Base-by-base conservation (phyloP, 2,888 invertebrate genomes). In the Trilocha varians region DNA sequence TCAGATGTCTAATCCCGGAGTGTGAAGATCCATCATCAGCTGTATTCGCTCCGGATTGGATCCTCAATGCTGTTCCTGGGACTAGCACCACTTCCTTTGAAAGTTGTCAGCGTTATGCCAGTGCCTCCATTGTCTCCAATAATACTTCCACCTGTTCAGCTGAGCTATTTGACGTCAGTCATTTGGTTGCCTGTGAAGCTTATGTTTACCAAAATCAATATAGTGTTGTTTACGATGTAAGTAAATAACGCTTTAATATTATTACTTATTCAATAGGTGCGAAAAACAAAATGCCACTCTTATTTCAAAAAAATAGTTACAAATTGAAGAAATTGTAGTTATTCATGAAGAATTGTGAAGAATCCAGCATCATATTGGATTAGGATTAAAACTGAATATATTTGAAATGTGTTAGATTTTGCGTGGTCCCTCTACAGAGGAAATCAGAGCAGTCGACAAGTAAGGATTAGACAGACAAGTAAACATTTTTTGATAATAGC, bases 21-120 rank as follows among this genome's bases (percentile, higher is more conserved):
- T 74, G 71, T 38, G 70, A 70, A 39, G 46, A 41, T 16, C 38
- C 45, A 3, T 48, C 47, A 0, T 47, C 57, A 3, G 49, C 70
- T 0, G 60, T 62, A 11, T 84, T 75, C 47, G 48, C 66, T n/a
- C 73, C 78, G 0, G 13, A 59, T 0, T 88, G 88, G 88, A 50
- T 87, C 14, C 48, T 63, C 8, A 57, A 70, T 41, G 86, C 87
- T 0, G 66, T 83, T 2, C 87, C 88, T 0, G 61, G 60, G 2
- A 34, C 59, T 9, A 59, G 59, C 3, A 51, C 52, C n/a, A 54
- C 53, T 6, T 57, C 57, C 0, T 62, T 79, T 46, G 82, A 87
- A 40, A 76, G 77, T 38, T 88, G 89, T 50, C 62, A 70, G 37
- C 75, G 87, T 0, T 88, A 65, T 49, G 65, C 50, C 3, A 58